Conservation (phyloP, 2,113 vertebrate genomes). For the Alosa alosa region DNA sequence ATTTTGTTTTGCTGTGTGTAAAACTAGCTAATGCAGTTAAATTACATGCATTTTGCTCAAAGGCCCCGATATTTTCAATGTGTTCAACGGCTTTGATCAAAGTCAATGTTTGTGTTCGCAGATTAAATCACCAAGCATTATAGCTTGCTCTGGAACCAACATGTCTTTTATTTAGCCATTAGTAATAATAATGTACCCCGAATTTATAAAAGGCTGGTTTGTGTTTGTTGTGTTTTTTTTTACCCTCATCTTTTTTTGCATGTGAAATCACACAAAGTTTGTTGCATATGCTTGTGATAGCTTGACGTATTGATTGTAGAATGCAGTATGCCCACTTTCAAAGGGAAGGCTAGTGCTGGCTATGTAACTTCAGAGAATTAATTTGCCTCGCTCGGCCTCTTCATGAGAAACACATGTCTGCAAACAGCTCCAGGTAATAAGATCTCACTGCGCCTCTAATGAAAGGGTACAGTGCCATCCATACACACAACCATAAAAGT, state of each 20-base stretch:
- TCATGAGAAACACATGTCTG: slow-evolving; percentile 81
- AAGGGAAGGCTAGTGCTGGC: slow-evolving; percentile 76
- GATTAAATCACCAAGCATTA: slow-evolving; percentile 15
- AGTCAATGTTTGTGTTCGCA: slow-evolving; percentile 15
- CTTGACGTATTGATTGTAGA: slow-evolving; percentile 82
- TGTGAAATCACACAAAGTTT: slow-evolving; percentile 73
- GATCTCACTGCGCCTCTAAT: slow-evolving; percentile 62
- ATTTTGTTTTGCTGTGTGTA: slow-evolving; percentile 11
- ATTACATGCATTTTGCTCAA: slow-evolving; percentile 13
- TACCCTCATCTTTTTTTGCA: slow-evolving; percentile 52
- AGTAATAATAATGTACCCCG: slow-evolving; percentile 13
- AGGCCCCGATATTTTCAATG: slow-evolving; percentile 6
- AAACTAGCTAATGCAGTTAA: slow-evolving; percentile 3
- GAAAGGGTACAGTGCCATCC: slow-evolving; percentile 61
- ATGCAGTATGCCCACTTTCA: slow-evolving; percentile 78
- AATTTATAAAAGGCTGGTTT: slow-evolving; percentile 57
- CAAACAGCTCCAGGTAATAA: slow-evolving; percentile 69
- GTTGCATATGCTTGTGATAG: slow-evolving; percentile 74
- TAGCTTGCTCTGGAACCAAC: background rate
- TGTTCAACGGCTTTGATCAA: slow-evolving; percentile 12
- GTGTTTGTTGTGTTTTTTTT: slow-evolving; percentile 13
- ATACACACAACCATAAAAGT: slow-evolving; percentile 40
- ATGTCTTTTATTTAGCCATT: slow-evolving; percentile 15
- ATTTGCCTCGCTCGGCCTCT: slow-evolving; percentile 77
- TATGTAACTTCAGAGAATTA: slow-evolving; percentile 80